These are phyloP conservation scores for Drosophila chauvacae DNA, from an alignment of 1,140 invertebrate species.

Conservation along the genomic window DNA sequence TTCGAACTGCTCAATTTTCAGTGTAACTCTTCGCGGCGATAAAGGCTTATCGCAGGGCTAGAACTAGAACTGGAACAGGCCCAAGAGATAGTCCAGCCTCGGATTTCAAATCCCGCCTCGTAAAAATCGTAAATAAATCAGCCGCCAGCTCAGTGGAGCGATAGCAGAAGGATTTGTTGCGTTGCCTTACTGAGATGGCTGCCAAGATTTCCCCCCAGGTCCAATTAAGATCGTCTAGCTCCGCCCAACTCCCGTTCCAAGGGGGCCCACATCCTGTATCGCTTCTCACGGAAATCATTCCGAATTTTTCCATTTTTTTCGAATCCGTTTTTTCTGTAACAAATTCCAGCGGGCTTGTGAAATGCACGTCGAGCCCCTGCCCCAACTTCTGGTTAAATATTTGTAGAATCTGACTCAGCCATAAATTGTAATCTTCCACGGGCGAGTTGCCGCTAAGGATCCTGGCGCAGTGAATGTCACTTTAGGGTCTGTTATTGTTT, in stretches of 20 bases:
- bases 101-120: slow-evolving; percentile 55
- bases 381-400: slow-evolving; percentile 59
- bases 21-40: slow-evolving; percentile 13
- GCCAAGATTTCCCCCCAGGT: slow-evolving; percentile 18
- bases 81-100: slow-evolving; percentile 49
- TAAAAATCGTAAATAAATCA: slow-evolving; percentile 65
- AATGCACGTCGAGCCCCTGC: slow-evolving; percentile 55
- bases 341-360: slow-evolving; percentile 59
- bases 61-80: slow-evolving; percentile 24
- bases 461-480: slow-evolving; percentile 63
- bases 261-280: slow-evolving; percentile 48
- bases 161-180: slow-evolving; percentile 44
- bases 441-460: slow-evolving; percentile 50
- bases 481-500: slow-evolving; percentile 48
- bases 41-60: slow-evolving; percentile 42
- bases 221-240: slow-evolving; percentile 24
- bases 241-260: not conserved
- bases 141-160: slow-evolving; percentile 2
- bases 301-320: slow-evolving; percentile 19
- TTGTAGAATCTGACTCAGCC: slow-evolving; percentile 43
- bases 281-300: slow-evolving; percentile 69
- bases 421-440: slow-evolving; percentile 75
- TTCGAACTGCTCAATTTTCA: slow-evolving; percentile 49
- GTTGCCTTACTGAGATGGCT: not conserved
- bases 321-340: slow-evolving; percentile 46